Base-by-base conservation (phyloP, 2,888 invertebrate genomes). In the Andrena praecox region DNA sequence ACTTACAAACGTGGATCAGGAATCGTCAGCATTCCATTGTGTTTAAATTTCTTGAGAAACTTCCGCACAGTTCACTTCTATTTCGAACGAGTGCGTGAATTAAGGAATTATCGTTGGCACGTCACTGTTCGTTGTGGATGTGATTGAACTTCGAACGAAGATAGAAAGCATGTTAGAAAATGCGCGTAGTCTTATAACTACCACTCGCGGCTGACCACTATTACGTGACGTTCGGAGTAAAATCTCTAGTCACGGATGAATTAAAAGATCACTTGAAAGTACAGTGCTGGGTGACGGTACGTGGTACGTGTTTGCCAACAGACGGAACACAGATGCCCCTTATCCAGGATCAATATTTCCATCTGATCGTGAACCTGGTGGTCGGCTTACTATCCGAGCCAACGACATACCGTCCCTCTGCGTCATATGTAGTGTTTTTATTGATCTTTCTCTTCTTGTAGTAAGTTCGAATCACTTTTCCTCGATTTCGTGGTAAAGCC, bases 341-440 rank as follows among this genome's bases (percentile, higher is more conserved):
- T 91, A 90, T 90, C 86, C 87, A 88, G 89, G 91, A 93, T 93
- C 93, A 93, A 93, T 93, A 93, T 91, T 92, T 90, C 89, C 90
- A 91, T 91, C 90, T 90, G 91, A 92, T 92, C 90, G 87, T 86
- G 81, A 84, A 85, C 82, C 86, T 83, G 81, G 86, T 80, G 82
- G 85, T 86, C 90, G 80, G 86, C 88, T 90, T 92, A 92, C 92
- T 92, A 92, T 85, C 89, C 89, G 79, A 89, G 52, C 87, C 84
- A 75, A 89, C 87, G 85, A 91, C 91, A 88, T 91, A 86, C 84
- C 86, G 71, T 83, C 85, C 76, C 82, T 16, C 79, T 62, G 66
- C 70, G 79, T 68, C 84, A 42, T 86, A 82, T 84, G 83, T 77
- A 69, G 79, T 63, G 77, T 83, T 87, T 90, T 87, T 90, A 91